Evolutionary conservation across 1,140 invertebrate species (phyloP), one percentile per base, ranked within the genome.

Genomic region (Drosophila parabipectinata): DNA sequence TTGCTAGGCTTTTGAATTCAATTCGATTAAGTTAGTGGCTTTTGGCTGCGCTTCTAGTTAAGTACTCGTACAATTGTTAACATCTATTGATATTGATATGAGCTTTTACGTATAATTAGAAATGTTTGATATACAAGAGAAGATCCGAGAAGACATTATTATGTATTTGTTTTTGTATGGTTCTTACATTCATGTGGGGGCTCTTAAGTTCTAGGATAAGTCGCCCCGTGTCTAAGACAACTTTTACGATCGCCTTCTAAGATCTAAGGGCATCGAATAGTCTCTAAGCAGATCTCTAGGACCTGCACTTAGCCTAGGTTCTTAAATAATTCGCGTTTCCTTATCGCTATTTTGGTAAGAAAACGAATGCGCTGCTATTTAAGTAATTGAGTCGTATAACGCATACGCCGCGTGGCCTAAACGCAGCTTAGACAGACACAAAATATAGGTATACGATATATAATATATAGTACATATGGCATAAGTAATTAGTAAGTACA

Each of bases 21-120:
- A 62, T 72, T 73, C 56, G 60, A 21, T 45, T 57, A 37, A 37
- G n/a, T 53, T 53, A 44, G 30, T 45, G 30, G 6, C 53, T 64
- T 58, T 60, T 71, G 44, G 60, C 51, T 47, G 55, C 54, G 21
- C 8, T 18, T 63, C 75, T 77, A 66, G 56, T 32, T 41, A 76
- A 18, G 8, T 47, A 44, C 14, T 12, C 41, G 15, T 57, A 63
- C 47, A 74, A 52, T 60, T 79, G 79, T 61, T 60, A 84, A 66
- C 45, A 82, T 45, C 82, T 84, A 84, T 84, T 84, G 57, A 78
- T 84, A 84, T 84, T 84, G 57, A 78, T 82, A 78, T 85, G 79
- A 79, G 47, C 68, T 73, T 62, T 74, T 62, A 73, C 63, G 55
- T 76, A 64, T 53, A 30, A 32, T 52, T 47, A 51, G 30, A 50